Percentiles rank a stretch among this genome's conserved stretches.
These are phyloP conservation scores for Pemphigus obesinymphae DNA, from an alignment of 1,140 invertebrate species.

Conservation along the genomic window DNA sequence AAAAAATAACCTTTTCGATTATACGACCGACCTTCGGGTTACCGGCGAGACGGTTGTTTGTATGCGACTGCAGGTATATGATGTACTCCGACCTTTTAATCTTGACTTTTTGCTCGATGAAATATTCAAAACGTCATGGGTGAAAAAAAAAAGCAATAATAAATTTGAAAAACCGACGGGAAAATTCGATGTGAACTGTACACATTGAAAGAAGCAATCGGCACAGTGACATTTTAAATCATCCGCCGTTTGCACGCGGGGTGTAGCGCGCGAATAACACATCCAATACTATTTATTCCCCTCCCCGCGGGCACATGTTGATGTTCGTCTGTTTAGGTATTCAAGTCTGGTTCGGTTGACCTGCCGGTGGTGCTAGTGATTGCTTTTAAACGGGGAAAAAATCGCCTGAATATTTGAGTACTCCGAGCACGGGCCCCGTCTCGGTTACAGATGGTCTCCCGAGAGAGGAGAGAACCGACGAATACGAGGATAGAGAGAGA, in stretches of 20 bases:
- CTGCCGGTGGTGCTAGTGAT: slow-evolving; percentile 37
- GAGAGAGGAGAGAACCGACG: not conserved
- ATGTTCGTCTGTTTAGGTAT: slow-evolving; percentile 30
- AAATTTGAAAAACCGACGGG: not conserved
- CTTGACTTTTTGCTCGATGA: not conserved
- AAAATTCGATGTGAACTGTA: not conserved
- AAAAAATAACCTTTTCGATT: not conserved
- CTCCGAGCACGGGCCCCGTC: slow-evolving; percentile 27
- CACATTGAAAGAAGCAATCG: slow-evolving; percentile 21
- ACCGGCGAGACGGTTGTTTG: not conserved
- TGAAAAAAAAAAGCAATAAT: slow-evolving; percentile 14
- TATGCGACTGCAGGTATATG: not conserved
- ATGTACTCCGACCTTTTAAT: slow-evolving; percentile 21
- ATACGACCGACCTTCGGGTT: not conserved
- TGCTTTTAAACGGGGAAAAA: slow-evolving; percentile 41
- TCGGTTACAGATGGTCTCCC: slow-evolving; percentile 39
- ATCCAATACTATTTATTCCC: slow-evolving; percentile 29
- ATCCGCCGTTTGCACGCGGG: slow-evolving; percentile 28
- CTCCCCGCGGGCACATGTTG: slow-evolving; percentile 34
- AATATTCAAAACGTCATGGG: not conserved
- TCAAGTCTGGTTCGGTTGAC: slow-evolving; percentile 40
- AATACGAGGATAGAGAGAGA: not conserved
- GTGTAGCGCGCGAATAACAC: slow-evolving; percentile 31
- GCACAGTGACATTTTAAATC: slow-evolving; percentile 33
- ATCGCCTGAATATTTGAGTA: slow-evolving; percentile 39